These are phyloP conservation scores for Mohoua ochrocephala DNA, from an alignment of 2,113 vertebrate genomes.

Conservation along the genomic window DNA sequence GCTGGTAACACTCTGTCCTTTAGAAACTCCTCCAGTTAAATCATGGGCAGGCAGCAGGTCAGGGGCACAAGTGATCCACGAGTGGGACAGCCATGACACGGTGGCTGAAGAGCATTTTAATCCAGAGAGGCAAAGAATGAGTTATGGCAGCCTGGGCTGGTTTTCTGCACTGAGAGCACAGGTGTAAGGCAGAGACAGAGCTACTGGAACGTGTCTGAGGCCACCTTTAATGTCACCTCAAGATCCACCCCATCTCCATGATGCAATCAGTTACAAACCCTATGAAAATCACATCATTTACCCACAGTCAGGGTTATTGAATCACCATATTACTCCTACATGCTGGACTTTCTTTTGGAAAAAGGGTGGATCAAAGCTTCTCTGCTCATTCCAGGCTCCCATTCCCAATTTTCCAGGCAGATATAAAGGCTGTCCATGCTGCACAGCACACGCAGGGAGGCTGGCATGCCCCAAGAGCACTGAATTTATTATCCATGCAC, in stretches of 20 bases:
- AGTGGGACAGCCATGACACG: not conserved
- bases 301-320: not conserved
- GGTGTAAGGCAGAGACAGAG: not conserved
- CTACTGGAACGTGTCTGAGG: not conserved
- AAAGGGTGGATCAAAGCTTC: not conserved
- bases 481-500: not conserved
- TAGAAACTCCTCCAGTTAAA: not conserved
- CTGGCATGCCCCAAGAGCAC: not conserved
- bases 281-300: not conserved
- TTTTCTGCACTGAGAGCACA: not conserved
- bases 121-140: not conserved
- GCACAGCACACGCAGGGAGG: not conserved
- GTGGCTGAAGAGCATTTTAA: not conserved
- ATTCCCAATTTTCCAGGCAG: not conserved
- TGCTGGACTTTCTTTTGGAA: not conserved
- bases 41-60: not conserved
- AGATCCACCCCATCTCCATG: not conserved
- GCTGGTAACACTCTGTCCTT: not conserved
- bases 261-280: not conserved
- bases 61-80: not conserved
- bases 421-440: not conserved
- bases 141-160: not conserved
- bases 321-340: fast-evolving
- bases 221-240: not conserved
- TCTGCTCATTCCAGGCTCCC: not conserved